phyloP scores from a whole-genome alignment of 1,140 invertebrate genomes.

The Caenorhabditis briggsae region DNA sequence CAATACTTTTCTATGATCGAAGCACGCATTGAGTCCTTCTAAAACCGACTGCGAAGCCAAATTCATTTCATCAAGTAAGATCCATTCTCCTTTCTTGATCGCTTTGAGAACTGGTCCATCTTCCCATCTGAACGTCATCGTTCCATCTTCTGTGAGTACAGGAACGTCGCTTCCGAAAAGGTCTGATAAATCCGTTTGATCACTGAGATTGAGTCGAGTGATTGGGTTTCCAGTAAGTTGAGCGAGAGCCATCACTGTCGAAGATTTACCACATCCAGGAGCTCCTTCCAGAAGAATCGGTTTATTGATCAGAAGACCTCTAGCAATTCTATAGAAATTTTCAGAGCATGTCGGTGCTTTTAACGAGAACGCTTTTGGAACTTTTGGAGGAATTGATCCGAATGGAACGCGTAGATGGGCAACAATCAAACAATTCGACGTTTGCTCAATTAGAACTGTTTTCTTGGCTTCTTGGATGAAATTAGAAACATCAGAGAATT shows the following conservation, averaged over 20 bases:
- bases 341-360: constrained; percentile 86
- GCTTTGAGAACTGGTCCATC: constrained; percentile 95
- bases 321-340: constrained; percentile 87
- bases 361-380: constrained; percentile 82
- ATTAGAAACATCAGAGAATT: constrained; percentile 1
- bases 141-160: constrained; percentile 84
- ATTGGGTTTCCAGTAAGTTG: constrained; percentile 86
- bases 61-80: constrained; percentile 98
- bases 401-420: constrained; percentile 64
- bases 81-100: constrained; percentile 92
- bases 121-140: constrained; percentile 91
- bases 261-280: constrained; percentile 98
- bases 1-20: constrained; percentile 96
- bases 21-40: constrained; percentile 96
- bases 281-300: constrained; percentile 95
- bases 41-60: constrained; percentile 96
- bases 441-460: constrained; percentile 12
- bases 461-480: neutral
- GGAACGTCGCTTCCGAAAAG: constrained; percentile 98
- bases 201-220: constrained; percentile 94
- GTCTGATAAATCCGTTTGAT: constrained; percentile 98
- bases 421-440: constrained; percentile 19
- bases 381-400: constrained; percentile 36
- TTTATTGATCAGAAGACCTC: constrained; percentile 87
- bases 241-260: constrained; percentile 91